Evolutionary conservation across 2,113 vertebrate species (phyloP).

Genomic region (Rhipidura dahli): DNA sequence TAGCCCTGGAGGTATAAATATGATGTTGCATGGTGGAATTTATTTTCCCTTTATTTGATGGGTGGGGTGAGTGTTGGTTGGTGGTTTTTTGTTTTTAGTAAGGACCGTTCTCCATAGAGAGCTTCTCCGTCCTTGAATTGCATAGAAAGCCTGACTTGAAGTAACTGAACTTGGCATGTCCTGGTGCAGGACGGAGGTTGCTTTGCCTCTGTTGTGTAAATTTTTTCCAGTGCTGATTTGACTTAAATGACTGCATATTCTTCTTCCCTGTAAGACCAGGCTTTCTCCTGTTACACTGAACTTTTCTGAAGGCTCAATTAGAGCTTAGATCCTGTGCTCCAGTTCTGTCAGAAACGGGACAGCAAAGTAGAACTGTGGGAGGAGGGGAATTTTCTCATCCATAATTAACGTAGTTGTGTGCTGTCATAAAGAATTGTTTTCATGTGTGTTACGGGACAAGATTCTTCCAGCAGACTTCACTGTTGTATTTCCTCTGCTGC

Average conservation of each 20-base stretch:
- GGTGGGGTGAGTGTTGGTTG: not conserved
- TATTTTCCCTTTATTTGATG: not conserved
- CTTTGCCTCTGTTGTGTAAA: not conserved
- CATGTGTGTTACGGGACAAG: not conserved
- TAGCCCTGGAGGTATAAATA: not conserved
- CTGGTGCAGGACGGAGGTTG: not conserved
- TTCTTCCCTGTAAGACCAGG: not conserved
- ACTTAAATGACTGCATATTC: not conserved
- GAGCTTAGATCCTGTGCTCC: not conserved
- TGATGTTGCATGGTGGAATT: not conserved
- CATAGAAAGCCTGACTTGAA: not conserved
- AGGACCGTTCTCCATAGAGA: not conserved
- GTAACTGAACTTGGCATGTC: not conserved
- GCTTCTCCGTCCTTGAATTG: not conserved
- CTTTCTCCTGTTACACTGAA: not conserved
- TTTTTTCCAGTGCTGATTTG: not conserved
- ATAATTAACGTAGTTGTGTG: not conserved
- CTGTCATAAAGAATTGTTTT: not conserved
- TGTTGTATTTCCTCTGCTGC: not conserved
- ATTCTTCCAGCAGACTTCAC: not conserved
- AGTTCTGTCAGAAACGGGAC: not conserved
- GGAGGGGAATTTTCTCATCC: not conserved
- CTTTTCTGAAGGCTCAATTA: not conserved
- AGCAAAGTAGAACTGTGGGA: not conserved
- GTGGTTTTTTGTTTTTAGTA: not conserved